Base-by-base conservation (phyloP, 1,140 invertebrate genomes). In the Drosophila baimaii region DNA sequence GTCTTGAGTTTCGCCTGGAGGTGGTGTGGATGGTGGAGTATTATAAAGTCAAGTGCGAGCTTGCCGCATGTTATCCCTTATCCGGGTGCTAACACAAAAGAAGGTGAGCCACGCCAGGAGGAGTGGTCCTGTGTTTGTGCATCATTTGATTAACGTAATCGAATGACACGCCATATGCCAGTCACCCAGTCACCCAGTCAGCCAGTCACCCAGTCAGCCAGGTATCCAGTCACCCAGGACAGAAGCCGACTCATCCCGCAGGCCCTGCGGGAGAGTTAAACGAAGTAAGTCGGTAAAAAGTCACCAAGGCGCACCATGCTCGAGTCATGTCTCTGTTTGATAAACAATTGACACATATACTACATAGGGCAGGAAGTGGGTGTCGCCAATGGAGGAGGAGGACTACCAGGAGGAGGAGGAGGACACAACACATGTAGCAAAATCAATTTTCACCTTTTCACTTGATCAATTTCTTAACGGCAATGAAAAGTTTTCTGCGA, bases 361-460 rank as follows among this genome's bases (percentile, higher is more conserved):
- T 23, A 54, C 19, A 19, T 9, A 35, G 31, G 56, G 61, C 23
- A 46, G 47, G 57, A 29, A 21, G 35, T 35, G 13, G 8, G 10
- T 1, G 46, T 0, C 2, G 46, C 8, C 13, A 13, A 7, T n/a
- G 2, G 2, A 9, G 31, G 10, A 1, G 39, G 9, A 15, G 21
- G n/a, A 10, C 21, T 33, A 17, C 17, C 15, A 10, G 35, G 39
- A 21, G 51, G n/a, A 46, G 49, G 21, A 23, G 19, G 41, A 46
- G 62, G 54, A 68, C 33, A 39, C 65, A 52, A 78, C 74, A 86
- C 83, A 86, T 88, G 83, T 88, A 79, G 84, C 83, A 89, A 88
- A 88, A 88, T 88, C 83, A 88, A 88, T 88, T 88, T 88, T 88
- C 83, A 88, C 84, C 83, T 88, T 88, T 88, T 89, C 83, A 89